Percentiles rank a stretch among this genome's conserved stretches.
phyloP scores from a whole-genome alignment of 2,797 vertebrate species.

The Gambusia yucatana region DNA sequence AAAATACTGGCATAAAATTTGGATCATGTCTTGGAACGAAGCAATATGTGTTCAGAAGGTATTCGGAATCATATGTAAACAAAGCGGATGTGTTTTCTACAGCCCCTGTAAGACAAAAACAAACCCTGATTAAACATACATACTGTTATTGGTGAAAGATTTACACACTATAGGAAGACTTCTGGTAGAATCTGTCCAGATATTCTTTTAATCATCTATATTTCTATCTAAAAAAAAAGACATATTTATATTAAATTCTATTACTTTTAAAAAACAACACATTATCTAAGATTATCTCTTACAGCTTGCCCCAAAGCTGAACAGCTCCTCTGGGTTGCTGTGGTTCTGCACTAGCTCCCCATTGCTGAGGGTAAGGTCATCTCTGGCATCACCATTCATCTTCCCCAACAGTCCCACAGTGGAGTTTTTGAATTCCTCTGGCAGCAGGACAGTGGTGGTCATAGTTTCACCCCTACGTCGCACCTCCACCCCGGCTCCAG shows the following conservation, averaged over 20 bases:
- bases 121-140: neutral
- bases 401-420: slow-evolving; percentile 88
- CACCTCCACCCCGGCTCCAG: slow-evolving; percentile 89
- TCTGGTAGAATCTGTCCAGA: neutral
- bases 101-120: slow-evolving; percentile 81
- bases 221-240: neutral
- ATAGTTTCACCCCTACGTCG: slow-evolving; percentile 75
- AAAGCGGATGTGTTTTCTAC: slow-evolving; percentile 84
- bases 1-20: slow-evolving; percentile 85
- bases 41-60: slow-evolving; percentile 81
- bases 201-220: neutral
- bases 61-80: slow-evolving; percentile 89
- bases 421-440: slow-evolving; percentile 79
- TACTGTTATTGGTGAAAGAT: neutral
- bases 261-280: neutral
- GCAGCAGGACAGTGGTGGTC: slow-evolving; percentile 85
- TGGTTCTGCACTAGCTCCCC: slow-evolving; percentile 66
- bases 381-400: slow-evolving; percentile 81
- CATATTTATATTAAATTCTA: neutral
- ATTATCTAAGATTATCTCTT: slow-evolving; percentile 63
- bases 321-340: slow-evolving; percentile 81
- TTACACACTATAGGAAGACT: neutral
- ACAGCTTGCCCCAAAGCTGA: slow-evolving; percentile 88
- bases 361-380: slow-evolving; percentile 84
- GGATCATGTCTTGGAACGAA: slow-evolving; percentile 81